phyloP scores from a whole-genome alignment of 2,113 vertebrate species.

The Butastur rufipennis region DNA sequence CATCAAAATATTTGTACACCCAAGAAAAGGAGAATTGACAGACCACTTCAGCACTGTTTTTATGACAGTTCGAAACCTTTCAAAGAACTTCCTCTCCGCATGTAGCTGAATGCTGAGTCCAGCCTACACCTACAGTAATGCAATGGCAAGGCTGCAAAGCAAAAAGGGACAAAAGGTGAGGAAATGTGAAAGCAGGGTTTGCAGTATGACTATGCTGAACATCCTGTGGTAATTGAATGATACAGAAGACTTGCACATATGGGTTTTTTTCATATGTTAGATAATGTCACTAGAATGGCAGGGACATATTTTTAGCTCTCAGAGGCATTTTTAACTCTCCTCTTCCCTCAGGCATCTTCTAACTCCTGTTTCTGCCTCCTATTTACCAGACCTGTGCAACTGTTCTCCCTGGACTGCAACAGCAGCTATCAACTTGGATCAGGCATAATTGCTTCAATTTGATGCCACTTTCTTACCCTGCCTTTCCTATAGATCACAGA shows the following conservation, averaged over 20 bases:
- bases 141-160: background rate
- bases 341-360: background rate
- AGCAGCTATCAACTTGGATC: background rate
- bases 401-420: background rate
- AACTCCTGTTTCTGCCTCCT: background rate
- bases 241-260: background rate
- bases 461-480: background rate
- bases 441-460: background rate
- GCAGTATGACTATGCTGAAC: background rate
- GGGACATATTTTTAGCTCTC: background rate
- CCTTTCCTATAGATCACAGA: background rate
- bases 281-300: background rate
- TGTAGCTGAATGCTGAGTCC: background rate
- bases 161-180: background rate
- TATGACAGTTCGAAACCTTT: background rate
- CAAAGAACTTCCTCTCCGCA: background rate
- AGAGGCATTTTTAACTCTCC: background rate
- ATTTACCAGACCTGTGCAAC: background rate
- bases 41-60: background rate
- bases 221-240: background rate
- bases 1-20: background rate
- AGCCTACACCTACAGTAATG: background rate
- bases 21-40: background rate
- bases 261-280: background rate
- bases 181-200: background rate